phyloP scores from a whole-genome alignment of 92 coral and sea anemone genomes.

The Palythoa grandis region DNA sequence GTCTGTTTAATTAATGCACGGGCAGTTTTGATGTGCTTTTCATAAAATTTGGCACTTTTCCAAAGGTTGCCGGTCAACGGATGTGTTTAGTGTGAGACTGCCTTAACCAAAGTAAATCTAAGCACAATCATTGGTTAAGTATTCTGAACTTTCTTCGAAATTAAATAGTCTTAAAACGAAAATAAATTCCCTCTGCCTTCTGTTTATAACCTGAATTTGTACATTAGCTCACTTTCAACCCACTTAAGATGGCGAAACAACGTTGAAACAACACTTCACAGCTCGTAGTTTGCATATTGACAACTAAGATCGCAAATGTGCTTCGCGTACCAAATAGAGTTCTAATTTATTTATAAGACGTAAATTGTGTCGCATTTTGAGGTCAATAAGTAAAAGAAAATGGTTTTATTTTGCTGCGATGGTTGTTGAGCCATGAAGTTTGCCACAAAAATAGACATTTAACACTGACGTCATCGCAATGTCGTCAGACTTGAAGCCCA shows the following conservation, averaged over 20 bases:
- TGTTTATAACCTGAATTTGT: background rate
- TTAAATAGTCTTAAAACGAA: background rate
- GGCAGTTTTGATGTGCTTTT: slow-evolving; percentile 5
- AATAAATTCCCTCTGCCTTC: background rate
- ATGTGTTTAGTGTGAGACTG: background rate
- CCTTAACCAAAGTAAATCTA: background rate
- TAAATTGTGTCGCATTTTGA: background rate
- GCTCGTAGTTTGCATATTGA: background rate
- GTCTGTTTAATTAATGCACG: background rate
- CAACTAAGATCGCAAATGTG: background rate
- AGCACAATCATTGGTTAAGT: background rate
- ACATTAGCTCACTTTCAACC: background rate
- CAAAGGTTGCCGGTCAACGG: background rate
- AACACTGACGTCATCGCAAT: slow-evolving; percentile 15
- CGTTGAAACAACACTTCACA: background rate
- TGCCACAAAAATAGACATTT: slow-evolving; percentile 9
- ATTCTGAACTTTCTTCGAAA: background rate
- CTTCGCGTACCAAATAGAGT: background rate
- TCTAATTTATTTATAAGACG: background rate
- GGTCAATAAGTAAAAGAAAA: background rate
- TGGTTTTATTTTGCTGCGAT: background rate
- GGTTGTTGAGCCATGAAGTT: background rate
- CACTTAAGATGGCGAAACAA: background rate
- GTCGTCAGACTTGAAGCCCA: slow-evolving; percentile 43
- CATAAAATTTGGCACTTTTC: background rate